These are phyloP conservation scores for Brachycybe producta DNA, from an alignment of 2,888 invertebrate genomes.

Conservation along the genomic window DNA sequence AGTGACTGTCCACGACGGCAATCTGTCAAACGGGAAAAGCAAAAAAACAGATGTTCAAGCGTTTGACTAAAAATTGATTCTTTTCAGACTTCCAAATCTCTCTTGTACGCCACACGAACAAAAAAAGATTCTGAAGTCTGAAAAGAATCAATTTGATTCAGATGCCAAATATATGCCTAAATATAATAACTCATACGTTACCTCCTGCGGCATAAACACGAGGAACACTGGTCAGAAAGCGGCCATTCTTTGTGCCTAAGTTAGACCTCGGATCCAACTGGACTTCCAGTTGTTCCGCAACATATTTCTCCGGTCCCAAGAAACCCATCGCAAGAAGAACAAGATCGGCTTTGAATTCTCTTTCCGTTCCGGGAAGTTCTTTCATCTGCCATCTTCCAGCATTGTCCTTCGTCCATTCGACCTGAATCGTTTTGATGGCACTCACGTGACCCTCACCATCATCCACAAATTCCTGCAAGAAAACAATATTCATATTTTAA, in stretches of 20 bases:
- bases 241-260: conserved; percentile 61
- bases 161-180: not conserved
- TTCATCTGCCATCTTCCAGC: conserved; percentile 88
- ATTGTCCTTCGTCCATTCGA: conserved; percentile 86
- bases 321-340: conserved; percentile 98
- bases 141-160: conserved; percentile 5
- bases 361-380: conserved; percentile 65
- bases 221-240: conserved; percentile 63
- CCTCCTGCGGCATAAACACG: conserved; percentile 94
- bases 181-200: conserved; percentile 30
- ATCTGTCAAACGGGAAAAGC: conserved; percentile 49
- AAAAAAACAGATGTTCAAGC: not conserved
- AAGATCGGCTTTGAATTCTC: conserved; percentile 52
- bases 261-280: conserved; percentile 85
- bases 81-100: too few species aligned
- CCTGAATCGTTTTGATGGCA: conserved; percentile 78
- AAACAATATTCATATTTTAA: not conserved
- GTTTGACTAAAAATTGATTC: not conserved
- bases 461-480: conserved; percentile 65
- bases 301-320: conserved; percentile 81
- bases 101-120: too few species aligned
- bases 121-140: too few species aligned
- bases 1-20: conserved; percentile 97
- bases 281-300: conserved; percentile 62
- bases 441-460: conserved; percentile 79